Conservation (phyloP, 2,888 invertebrate genomes). For the Ischnus inquisitorius region DNA sequence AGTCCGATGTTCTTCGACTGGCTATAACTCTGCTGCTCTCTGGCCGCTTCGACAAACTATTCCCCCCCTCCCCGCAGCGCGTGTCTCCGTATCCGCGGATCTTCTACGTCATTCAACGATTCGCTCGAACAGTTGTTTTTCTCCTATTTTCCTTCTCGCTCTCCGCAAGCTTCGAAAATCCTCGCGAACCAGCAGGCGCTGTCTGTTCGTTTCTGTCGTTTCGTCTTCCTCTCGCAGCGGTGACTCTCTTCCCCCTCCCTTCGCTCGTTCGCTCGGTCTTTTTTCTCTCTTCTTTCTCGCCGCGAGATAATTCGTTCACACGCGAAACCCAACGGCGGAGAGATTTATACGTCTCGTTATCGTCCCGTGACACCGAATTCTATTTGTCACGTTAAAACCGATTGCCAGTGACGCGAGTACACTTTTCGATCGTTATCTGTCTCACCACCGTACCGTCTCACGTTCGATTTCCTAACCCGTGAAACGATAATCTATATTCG, state of each 20-base stretch:
- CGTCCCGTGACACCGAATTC: constrained; percentile 51
- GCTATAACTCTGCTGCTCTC: neutral
- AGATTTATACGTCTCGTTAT: constrained; percentile 28
- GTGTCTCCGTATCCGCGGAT: neutral
- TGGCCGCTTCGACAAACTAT: neutral
- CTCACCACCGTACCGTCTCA: neutral
- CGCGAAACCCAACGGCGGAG: neutral
- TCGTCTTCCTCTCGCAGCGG: neutral
- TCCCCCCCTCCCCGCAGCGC: neutral
- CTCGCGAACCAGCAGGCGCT: constrained; percentile 2
- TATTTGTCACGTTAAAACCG: constrained; percentile 14
- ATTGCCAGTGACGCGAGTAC: constrained; percentile 16
- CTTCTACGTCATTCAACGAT: constrained; percentile 24
- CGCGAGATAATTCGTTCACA: constrained; percentile 31
- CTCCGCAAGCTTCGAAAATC: neutral
- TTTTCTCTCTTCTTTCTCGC: neutral
- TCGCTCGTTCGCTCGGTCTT: neutral
- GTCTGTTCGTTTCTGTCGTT: constrained; percentile 4
- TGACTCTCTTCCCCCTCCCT: constrained; percentile 13
- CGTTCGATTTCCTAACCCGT: constrained; percentile 6
- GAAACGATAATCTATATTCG: neutral
- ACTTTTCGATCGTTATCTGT: constrained; percentile 49
- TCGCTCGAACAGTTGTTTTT: neutral
- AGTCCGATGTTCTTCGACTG: neutral
- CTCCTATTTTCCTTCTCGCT: constrained; percentile 7